These are phyloP conservation scores for Leptopilina drosophilae DNA, from an alignment of 2,888 invertebrate genomes.

Conservation along the genomic window DNA sequence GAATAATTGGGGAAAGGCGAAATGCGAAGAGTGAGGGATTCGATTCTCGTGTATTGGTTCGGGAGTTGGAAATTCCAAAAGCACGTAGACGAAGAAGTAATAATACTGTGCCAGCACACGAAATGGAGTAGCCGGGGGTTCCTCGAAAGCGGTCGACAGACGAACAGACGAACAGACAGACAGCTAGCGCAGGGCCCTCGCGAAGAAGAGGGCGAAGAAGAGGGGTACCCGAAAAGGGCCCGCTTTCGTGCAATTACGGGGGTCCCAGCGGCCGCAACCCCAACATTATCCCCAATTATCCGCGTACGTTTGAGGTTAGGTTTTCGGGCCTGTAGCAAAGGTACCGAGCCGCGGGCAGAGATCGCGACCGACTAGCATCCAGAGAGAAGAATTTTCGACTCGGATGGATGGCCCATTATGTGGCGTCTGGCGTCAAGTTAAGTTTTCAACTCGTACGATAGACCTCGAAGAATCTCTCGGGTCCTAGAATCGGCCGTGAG, in stretches of 20 bases:
- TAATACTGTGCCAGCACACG: constrained; percentile 69
- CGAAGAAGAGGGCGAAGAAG: constrained; percentile 5
- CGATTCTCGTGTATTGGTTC: constrained; percentile 24
- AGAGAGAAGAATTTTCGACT: constrained; percentile 36
- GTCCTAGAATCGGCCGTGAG: constrained; percentile 58
- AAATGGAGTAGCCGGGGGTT: constrained; percentile 65
- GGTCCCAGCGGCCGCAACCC: constrained; percentile 69
- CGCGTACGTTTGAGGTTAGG: constrained; percentile 73
- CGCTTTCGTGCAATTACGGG: constrained; percentile 73
- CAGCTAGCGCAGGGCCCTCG: constrained; percentile 45
- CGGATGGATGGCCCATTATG: constrained; percentile 59
- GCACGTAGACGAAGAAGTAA: constrained; percentile 58
- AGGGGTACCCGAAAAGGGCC: constrained; percentile 61
- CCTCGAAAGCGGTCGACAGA: constrained; percentile 71
- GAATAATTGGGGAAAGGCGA: background rate
- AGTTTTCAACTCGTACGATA: constrained; percentile 52
- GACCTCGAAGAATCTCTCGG: constrained; percentile 45
- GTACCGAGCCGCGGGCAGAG: constrained; percentile 42
- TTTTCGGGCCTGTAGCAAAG: constrained; percentile 64
- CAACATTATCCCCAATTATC: constrained; percentile 76
- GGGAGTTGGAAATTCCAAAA: constrained; percentile 32
- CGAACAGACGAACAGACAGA: constrained; percentile 59
- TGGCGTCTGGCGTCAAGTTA: constrained; percentile 64
- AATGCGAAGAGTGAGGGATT: constrained; percentile 5
- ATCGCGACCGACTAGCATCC: constrained; percentile 31